Percentiles rank a stretch among this genome's conserved stretches.
phyloP scores from a whole-genome alignment of 2,888 invertebrate species.

The Coenonympha glycerion region DNA sequence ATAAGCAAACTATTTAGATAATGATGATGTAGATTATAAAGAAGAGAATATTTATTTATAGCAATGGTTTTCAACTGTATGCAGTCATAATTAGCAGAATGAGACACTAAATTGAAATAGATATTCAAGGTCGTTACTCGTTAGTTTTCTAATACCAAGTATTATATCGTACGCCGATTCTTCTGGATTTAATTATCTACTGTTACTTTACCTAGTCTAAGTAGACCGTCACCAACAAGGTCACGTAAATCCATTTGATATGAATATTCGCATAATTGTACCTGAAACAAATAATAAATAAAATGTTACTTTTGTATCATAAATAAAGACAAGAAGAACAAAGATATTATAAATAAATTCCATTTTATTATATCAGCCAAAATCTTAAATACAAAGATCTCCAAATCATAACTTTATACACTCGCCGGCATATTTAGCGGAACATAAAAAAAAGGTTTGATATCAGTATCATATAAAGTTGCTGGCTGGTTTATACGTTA shows the following conservation, averaged over 20 bases:
- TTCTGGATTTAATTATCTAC: background rate
- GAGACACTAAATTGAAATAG: background rate
- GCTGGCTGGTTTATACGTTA: no score
- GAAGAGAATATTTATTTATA: no score
- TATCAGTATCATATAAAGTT: no score
- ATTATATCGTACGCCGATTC: background rate
- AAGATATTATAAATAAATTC: background rate
- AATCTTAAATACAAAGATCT: conserved; percentile 1
- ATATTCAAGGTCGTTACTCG: background rate
- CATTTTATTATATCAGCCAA: background rate
- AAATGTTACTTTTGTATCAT: background rate
- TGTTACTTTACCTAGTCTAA: background rate
- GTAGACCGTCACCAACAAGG: background rate
- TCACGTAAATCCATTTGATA: background rate
- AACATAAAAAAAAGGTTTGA: no score
- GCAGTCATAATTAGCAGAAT: background rate
- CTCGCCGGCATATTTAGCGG: no score
- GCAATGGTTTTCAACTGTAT: background rate
- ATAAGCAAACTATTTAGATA: no score
- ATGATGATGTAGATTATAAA: no score
- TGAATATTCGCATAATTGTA: background rate
- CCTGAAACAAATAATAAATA: conserved; percentile 2
- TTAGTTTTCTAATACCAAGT: background rate
- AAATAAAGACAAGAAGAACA: background rate
- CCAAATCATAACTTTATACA: background rate